phyloP scores from a whole-genome alignment of 2,797 vertebrate species.

The Lepus oiostolus region DNA sequence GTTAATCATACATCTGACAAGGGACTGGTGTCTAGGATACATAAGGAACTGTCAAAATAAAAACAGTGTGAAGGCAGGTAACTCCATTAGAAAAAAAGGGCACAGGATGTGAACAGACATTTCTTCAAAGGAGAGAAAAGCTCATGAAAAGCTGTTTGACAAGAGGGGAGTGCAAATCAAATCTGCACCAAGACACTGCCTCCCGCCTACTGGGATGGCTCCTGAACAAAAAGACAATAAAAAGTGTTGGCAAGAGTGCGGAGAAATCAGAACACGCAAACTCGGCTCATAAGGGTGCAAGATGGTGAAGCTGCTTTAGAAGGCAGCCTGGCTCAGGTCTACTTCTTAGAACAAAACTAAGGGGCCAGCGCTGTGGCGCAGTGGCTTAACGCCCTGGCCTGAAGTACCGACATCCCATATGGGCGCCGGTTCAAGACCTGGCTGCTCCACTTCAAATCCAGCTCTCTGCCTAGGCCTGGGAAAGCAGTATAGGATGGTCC shows the following conservation, averaged over 20 bases:
- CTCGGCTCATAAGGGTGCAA: neutral
- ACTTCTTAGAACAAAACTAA: too few species aligned
- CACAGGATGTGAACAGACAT: neutral
- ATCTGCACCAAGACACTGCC: neutral
- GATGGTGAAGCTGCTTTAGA: neutral
- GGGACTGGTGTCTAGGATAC: neutral
- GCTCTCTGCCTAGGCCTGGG: too few species aligned
- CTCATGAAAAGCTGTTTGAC: neutral
- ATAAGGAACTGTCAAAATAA: neutral
- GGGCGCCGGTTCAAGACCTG: too few species aligned
- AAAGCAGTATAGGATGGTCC: too few species aligned
- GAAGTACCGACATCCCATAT: too few species aligned
- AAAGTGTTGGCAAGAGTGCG: accelerated
- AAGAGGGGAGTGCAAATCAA: neutral
- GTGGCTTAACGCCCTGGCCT: too few species aligned
- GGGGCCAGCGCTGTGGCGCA: too few species aligned
- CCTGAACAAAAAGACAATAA: neutral
- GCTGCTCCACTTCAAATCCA: too few species aligned
- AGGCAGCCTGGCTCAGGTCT: neutral
- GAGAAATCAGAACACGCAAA: accelerated
- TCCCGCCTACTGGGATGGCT: too few species aligned
- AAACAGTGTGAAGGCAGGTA: constrained; percentile 4
- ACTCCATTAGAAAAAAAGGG: neutral
- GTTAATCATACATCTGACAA: neutral
- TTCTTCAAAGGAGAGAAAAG: neutral